A percentile compares a stretch with the other conserved stretches of the same genome.
These are phyloP conservation scores for Tapirus terrestris DNA, from an alignment of 2,113 vertebrate genomes.

Conservation along the genomic window DNA sequence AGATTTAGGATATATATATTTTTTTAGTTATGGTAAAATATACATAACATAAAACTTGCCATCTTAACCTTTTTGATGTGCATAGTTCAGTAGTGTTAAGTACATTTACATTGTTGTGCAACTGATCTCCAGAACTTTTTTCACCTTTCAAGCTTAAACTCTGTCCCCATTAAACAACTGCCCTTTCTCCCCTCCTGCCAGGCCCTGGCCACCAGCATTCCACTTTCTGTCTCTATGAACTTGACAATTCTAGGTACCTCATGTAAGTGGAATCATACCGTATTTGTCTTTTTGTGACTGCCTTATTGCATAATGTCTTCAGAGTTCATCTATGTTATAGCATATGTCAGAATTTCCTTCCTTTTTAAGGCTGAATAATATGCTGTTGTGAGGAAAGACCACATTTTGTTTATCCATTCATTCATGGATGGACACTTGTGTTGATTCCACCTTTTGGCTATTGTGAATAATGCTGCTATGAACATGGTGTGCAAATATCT, in stretches of 20 bases:
- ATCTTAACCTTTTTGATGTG: background rate
- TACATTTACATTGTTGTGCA: background rate
- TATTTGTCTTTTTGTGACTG: background rate
- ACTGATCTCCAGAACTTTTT: background rate
- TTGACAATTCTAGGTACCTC: background rate
- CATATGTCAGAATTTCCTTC: background rate
- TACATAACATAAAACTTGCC: background rate
- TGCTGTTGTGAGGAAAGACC: background rate
- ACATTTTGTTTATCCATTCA: background rate
- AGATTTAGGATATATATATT: background rate
- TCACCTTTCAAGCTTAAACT: background rate
- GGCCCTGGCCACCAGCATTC: background rate
- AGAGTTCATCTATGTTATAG: no score
- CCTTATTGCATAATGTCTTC: background rate
- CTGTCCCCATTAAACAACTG: background rate
- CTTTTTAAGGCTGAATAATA: background rate
- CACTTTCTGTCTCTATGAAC: background rate
- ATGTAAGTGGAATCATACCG: background rate
- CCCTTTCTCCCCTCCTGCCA: background rate
- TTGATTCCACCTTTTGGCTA: background rate
- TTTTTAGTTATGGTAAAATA: background rate
- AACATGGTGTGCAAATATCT: background rate
- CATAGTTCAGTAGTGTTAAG: background rate
- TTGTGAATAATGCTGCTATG: background rate
- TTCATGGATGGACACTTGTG: background rate